These are phyloP conservation scores for Dysmachus trigonus DNA, from an alignment of 2,888 invertebrate species.

Conservation along the genomic window DNA sequence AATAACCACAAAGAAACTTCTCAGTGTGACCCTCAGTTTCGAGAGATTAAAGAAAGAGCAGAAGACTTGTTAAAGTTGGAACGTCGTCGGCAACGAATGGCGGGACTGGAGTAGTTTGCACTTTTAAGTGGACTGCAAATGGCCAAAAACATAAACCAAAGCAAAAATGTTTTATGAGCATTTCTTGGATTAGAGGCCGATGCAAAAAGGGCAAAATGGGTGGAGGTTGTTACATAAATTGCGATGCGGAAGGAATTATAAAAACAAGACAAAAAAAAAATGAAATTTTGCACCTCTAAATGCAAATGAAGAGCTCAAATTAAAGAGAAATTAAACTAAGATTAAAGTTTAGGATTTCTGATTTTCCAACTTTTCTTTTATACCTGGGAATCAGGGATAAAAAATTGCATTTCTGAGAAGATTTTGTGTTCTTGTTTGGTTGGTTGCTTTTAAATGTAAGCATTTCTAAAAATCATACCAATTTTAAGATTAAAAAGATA, in stretches of 20 bases:
- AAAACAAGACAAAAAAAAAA: too few relatives aligned
- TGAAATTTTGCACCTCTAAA: not conserved
- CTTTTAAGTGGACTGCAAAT: slow-evolving; percentile 15
- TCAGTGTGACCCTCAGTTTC: not conserved
- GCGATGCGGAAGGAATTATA: not conserved
- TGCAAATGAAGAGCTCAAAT: not conserved
- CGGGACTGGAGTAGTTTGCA: slow-evolving; percentile 7
- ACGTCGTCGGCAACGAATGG: not conserved
- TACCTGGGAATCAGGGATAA: not conserved
- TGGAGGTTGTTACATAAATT: not conserved
- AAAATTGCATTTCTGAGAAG: not conserved
- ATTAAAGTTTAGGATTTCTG: not conserved
- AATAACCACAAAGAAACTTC: slow-evolving; percentile 17
- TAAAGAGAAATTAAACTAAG: not conserved
- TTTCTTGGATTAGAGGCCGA: not conserved
- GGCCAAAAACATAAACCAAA: not conserved
- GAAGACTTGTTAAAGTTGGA: slow-evolving; percentile 1
- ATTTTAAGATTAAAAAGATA: too few relatives aligned
- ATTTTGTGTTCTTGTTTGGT: too few relatives aligned
- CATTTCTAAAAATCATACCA: too few relatives aligned
- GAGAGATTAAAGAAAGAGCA: slow-evolving; percentile 15
- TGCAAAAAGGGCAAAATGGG: not conserved
- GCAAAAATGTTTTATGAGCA: not conserved
- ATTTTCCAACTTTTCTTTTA: not conserved
- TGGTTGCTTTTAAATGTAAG: too few relatives aligned